Conservation (phyloP, 2,797 vertebrate genomes). For the Artibeus lituratus region DNA sequence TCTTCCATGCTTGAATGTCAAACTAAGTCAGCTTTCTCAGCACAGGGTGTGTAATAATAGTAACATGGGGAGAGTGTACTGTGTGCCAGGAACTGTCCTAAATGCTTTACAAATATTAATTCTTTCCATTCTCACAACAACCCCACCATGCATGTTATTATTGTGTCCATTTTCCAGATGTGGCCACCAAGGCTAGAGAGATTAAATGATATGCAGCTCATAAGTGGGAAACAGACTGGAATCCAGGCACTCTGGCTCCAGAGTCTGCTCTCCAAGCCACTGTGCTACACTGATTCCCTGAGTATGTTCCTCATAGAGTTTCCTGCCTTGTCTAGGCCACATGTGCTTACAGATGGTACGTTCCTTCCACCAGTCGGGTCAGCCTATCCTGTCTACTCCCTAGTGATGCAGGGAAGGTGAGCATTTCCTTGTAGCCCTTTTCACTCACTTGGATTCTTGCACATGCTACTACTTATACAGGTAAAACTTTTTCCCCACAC, state of each 20-base stretch:
- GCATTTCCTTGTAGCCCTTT: background rate
- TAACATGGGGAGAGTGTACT: background rate
- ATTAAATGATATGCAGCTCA: accelerated
- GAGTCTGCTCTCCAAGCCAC: background rate
- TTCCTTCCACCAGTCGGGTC: background rate
- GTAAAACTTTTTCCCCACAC: background rate
- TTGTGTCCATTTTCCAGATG: background rate
- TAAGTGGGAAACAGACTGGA: background rate
- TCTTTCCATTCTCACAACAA: background rate
- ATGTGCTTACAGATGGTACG: accelerated
- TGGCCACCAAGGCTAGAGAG: background rate
- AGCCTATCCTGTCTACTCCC: background rate
- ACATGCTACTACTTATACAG: background rate
- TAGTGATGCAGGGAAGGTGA: background rate
- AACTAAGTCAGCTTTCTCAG: background rate
- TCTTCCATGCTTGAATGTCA: background rate
- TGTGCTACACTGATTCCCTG: accelerated
- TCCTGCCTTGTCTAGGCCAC: background rate
- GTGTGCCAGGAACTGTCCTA: background rate
- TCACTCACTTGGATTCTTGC: background rate
- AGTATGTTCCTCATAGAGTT: too few species aligned
- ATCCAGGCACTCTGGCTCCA: too few species aligned
- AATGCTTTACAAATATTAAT: background rate
- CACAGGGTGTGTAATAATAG: background rate
- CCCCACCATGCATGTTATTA: accelerated